These are phyloP conservation scores for Microcebus lehilahytsara DNA, from an alignment of 2,113 vertebrate genomes.

Conservation along the genomic window DNA sequence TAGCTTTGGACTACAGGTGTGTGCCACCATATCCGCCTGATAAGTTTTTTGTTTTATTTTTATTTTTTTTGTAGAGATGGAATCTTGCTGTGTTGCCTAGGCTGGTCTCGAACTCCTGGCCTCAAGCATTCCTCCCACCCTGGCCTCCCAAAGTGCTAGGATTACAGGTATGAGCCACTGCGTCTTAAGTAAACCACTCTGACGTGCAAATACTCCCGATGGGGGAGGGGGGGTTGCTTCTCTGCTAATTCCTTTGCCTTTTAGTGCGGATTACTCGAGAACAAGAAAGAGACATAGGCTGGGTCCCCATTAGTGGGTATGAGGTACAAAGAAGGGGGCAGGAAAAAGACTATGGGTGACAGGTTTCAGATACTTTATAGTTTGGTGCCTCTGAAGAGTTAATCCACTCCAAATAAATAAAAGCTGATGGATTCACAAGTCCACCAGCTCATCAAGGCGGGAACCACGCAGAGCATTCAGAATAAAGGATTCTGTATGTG, in stretches of 20 bases:
- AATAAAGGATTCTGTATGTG: neutral
- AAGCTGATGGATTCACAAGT: neutral
- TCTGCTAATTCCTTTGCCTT: neutral
- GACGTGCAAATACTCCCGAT: neutral
- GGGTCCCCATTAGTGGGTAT: fast-evolving
- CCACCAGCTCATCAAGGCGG: neutral
- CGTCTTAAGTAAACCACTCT: no score
- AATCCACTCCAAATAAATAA: neutral
- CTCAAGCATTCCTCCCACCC: no score
- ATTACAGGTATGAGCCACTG: neutral
- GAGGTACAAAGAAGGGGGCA: neutral
- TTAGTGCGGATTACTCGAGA: neutral
- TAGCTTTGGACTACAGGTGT: no score
- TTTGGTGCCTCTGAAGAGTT: neutral
- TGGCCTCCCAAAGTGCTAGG: neutral
- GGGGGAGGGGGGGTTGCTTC: no score
- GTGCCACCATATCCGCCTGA: no score
- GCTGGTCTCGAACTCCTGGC: no score
- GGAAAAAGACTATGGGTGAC: no score
- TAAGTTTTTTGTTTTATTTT: no score
- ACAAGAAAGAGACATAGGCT: neutral
- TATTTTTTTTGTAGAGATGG: no score
- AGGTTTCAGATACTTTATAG: neutral
- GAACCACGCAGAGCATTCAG: neutral
- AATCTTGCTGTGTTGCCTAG: no score